Conservation (phyloP, 2,888 invertebrate species). For the Polia nebulosa region DNA sequence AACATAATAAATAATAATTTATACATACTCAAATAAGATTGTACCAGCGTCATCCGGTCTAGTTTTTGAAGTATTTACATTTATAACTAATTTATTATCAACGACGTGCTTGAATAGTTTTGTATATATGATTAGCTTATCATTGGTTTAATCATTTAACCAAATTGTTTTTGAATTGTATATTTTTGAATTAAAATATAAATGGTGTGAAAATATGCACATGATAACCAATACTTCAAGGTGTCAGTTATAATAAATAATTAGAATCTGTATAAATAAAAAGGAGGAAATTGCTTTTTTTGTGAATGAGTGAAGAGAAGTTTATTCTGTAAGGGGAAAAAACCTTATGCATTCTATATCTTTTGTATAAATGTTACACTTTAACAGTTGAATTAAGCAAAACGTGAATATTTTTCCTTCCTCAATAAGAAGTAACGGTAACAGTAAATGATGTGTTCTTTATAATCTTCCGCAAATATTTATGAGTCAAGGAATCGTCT, state of each 20-base stretch:
- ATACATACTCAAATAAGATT: neutral
- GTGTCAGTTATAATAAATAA: neutral
- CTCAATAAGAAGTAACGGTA: constrained; percentile 43
- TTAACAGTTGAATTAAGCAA: neutral
- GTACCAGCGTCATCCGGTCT: constrained; percentile 2
- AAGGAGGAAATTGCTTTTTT: neutral
- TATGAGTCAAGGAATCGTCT: neutral
- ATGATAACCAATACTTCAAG: constrained; percentile 19
- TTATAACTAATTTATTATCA: constrained; percentile 2
- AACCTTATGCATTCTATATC: neutral
- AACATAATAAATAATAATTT: too few relatives aligned
- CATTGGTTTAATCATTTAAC: constrained; percentile 3
- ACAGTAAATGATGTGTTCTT: constrained; percentile 4
- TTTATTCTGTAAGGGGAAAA: constrained; percentile 11
- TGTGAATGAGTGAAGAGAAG: neutral
- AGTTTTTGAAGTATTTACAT: constrained; percentile 29
- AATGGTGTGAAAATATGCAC: constrained; percentile 18
- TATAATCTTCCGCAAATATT: constrained; percentile 15
- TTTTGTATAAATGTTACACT: neutral
- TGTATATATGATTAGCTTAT: neutral
- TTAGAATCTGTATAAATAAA: neutral
- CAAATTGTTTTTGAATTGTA: constrained; percentile 4
- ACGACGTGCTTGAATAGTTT: constrained; percentile 9
- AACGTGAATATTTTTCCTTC: constrained; percentile 28
- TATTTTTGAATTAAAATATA: constrained; percentile 9